Conservation (phyloP, 1,140 invertebrate species). For the Conus ventricosus region DNA sequence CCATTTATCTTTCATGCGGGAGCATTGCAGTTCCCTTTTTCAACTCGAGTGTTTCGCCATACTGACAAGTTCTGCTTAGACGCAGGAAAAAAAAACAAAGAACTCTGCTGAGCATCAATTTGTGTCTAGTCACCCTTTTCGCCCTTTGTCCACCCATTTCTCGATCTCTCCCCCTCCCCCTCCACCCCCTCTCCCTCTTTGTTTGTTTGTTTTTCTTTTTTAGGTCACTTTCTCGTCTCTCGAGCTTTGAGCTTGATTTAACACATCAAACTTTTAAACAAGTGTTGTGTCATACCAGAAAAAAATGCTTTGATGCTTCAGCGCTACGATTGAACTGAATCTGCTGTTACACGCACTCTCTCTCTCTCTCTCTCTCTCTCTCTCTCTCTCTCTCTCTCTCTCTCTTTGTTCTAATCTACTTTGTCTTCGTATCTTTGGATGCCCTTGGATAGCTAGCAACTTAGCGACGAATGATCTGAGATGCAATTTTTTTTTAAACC, state of each 20-base stretch:
- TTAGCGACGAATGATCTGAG: too few relatives aligned
- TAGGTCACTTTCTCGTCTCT: too few relatives aligned
- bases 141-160: background rate
- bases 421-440: too few relatives aligned
- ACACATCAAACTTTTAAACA: too few relatives aligned
- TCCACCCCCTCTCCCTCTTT: background rate
- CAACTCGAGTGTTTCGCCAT: background rate
- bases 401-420: background rate
- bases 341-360: background rate
- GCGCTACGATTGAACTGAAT: too few relatives aligned
- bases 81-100: background rate
- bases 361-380: constrained; percentile 23
- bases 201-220: too few relatives aligned
- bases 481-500: too few relatives aligned
- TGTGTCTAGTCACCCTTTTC: background rate
- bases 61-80: background rate
- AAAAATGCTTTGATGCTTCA: too few relatives aligned
- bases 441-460: too few relatives aligned
- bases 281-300: too few relatives aligned
- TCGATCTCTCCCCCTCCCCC: background rate
- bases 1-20: background rate
- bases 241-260: too few relatives aligned
- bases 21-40: background rate
- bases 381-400: constrained; percentile 18
- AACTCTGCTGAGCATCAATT: too few relatives aligned